Percentiles rank a stretch among this genome's conserved stretches.
Conservation (phyloP, 2,888 invertebrate genomes). For the Epiblema foenella region DNA sequence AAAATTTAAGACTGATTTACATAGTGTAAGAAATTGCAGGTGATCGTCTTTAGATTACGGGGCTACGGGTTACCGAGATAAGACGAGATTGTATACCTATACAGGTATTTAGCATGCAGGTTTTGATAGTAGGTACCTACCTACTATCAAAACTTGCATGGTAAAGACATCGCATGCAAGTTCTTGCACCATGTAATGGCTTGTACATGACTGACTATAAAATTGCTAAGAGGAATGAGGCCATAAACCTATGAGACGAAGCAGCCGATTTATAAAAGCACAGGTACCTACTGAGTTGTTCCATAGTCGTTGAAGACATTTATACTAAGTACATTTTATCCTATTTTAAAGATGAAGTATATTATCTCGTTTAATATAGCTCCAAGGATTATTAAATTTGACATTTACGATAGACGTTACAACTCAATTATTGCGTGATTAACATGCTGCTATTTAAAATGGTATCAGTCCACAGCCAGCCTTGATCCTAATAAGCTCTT, state of each 20-base stretch:
- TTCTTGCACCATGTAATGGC: too few species aligned
- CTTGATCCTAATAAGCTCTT: constrained; percentile 3
- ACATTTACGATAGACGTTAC: background rate
- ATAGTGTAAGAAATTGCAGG: too few species aligned
- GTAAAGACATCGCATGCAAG: too few species aligned
- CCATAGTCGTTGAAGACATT: background rate
- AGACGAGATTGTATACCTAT: too few species aligned
- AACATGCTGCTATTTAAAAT: background rate
- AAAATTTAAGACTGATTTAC: background rate
- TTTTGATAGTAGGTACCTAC: too few species aligned
- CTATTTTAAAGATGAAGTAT: background rate
- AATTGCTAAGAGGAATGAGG: background rate
- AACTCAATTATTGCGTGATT: background rate
- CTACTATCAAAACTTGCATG: too few species aligned
- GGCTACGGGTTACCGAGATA: too few species aligned
- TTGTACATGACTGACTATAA: background rate
- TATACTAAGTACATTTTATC: background rate
- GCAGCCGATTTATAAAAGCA: background rate
- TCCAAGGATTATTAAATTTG: background rate
- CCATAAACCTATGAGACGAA: background rate
- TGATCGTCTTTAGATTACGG: too few species aligned
- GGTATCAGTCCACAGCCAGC: background rate
- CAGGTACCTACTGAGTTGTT: background rate
- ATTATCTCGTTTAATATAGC: background rate
- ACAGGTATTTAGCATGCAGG: too few species aligned